Percentiles rank a stretch among this genome's conserved stretches.
Evolutionary conservation across 2,888 invertebrate genomes (phyloP).

Genomic region (Alsophila aescularia): DNA sequence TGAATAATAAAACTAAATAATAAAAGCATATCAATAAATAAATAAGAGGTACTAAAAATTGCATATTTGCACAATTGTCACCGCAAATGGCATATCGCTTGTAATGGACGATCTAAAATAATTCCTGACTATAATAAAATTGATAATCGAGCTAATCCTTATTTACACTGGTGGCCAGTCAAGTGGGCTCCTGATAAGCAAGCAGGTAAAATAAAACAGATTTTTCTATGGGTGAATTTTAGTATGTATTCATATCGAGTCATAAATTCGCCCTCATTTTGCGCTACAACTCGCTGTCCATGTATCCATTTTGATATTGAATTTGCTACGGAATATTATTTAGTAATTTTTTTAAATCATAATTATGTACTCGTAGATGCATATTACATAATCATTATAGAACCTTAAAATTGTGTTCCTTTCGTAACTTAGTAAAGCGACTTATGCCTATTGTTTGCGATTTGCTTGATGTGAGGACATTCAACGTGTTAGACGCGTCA

Average conservation of each 20-base stretch:
- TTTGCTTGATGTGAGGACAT: no score
- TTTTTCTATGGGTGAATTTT: conserved; percentile 68
- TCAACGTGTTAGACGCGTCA: no score
- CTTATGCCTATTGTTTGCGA: no score
- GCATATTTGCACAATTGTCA: conserved; percentile 75
- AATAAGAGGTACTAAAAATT: conserved; percentile 45
- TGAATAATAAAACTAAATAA: conserved; percentile 38
- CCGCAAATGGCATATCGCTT: conserved; percentile 48
- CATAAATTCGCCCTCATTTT: conserved; percentile 36
- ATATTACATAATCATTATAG: no score
- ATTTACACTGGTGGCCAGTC: conserved; percentile 74
- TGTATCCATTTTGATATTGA: background rate
- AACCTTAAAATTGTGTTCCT: no score
- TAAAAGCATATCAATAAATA: conserved; percentile 56
- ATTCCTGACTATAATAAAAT: conserved; percentile 70
- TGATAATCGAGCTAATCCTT: conserved; percentile 78
- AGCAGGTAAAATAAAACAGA: conserved; percentile 59
- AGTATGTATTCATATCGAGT: conserved; percentile 48
- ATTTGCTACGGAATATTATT: background rate
- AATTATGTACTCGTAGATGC: no score
- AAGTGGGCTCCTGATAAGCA: conserved; percentile 76
- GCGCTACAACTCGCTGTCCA: background rate
- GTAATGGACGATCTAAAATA: conserved; percentile 61
- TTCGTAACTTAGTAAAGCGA: no score
- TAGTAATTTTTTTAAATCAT: background rate